Conservation (phyloP, 1,140 invertebrate genomes). For the Ganaspis sp. region DNA sequence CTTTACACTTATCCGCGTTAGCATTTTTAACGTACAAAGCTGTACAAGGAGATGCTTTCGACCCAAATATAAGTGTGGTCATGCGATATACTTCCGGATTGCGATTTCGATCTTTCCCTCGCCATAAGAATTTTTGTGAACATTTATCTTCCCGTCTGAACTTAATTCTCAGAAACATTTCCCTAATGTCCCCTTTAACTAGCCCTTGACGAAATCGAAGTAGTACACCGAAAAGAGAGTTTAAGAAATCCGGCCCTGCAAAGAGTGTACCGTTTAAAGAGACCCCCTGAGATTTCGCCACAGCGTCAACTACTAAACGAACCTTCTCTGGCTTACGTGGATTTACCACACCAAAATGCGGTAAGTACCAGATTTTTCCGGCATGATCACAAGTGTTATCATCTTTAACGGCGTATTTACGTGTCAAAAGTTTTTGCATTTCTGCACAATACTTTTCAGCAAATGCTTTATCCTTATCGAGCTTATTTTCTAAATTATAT, state of each 20-base stretch:
- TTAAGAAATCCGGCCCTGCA: constrained; percentile 57
- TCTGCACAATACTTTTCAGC: constrained; percentile 34
- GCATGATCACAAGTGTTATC: neutral
- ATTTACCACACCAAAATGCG: constrained; percentile 58
- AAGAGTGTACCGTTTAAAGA: constrained; percentile 58
- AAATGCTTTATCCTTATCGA: constrained; percentile 24
- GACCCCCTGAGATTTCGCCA: constrained; percentile 43
- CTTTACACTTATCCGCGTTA: constrained; percentile 25
- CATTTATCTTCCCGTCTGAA: constrained; percentile 56
- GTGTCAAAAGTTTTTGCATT: constrained; percentile 42
- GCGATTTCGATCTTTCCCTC: constrained; percentile 35
- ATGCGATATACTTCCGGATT: constrained; percentile 46
- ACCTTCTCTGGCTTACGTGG: constrained; percentile 51
- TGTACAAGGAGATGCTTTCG: constrained; percentile 55
- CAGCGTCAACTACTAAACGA: constrained; percentile 60
- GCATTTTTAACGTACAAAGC: constrained; percentile 48
- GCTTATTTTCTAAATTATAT: constrained; percentile 24
- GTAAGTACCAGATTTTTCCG: constrained; percentile 49
- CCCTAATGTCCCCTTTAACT: constrained; percentile 61
- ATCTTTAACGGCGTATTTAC: constrained; percentile 41
- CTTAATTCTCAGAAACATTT: constrained; percentile 67
- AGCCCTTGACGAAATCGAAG: constrained; percentile 57
- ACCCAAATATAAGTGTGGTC: constrained; percentile 61
- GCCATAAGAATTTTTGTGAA: constrained; percentile 60
- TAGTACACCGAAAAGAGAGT: constrained; percentile 57